A percentile compares a stretch with the other conserved stretches of the same genome.
Conservation (phyloP, 2,888 invertebrate species). For the Zhuqinia jingwanae region DNA sequence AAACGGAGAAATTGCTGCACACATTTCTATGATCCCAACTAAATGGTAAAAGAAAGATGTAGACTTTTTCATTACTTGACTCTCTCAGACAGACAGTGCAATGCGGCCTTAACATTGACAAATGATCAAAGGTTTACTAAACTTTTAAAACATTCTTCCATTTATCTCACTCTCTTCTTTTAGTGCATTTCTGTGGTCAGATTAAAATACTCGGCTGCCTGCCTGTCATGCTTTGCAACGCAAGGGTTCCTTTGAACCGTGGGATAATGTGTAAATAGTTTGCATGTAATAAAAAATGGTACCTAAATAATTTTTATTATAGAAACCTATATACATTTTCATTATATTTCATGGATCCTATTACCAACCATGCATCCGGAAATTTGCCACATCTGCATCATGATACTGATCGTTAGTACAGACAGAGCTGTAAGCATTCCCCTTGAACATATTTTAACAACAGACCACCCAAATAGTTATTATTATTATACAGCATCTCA, state of each 20-base stretch:
- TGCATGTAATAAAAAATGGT: too few species aligned
- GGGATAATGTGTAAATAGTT: too few species aligned
- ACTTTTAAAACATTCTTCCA: constrained; percentile 9
- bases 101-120: constrained; percentile 27
- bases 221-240: not conserved
- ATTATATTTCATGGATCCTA: too few species aligned
- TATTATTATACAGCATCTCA: not conserved
- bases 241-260: too few species aligned
- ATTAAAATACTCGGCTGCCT: not conserved
- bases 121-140: not conserved
- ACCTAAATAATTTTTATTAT: too few species aligned
- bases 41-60: too few species aligned
- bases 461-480: not conserved
- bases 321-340: too few species aligned
- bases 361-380: too few species aligned
- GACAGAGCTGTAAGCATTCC: not conserved
- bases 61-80: constrained; percentile 20
- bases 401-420: not conserved
- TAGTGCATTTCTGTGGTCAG: not conserved
- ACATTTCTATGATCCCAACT: too few species aligned
- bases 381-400: not conserved
- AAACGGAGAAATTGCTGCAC: too few species aligned
- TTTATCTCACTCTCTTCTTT: too few species aligned
- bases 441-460: too few species aligned
- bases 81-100: not conserved